Base-by-base conservation (phyloP, 2,113 vertebrate genomes). In the Rhynchomys soricoides region DNA sequence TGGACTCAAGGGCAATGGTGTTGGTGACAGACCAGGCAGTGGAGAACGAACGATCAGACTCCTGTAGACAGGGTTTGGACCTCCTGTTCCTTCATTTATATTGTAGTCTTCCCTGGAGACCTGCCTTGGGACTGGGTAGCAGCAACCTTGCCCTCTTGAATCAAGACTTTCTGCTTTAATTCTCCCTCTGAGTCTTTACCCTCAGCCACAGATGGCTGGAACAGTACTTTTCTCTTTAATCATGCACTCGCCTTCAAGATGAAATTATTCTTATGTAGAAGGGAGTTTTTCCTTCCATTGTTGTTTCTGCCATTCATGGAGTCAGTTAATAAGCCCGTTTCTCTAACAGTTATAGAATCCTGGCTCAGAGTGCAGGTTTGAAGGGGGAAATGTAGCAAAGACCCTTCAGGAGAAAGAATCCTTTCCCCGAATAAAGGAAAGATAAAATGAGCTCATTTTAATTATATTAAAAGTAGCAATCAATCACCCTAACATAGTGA, bases 381-480 rank as follows among this genome's bases (percentile, higher is more conserved):
- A 34, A 90, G 34, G 45, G 78, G 83, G 48, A 29, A 90, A 52
- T 29, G 0, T 57, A 90, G 3, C 52, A 78, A 73, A 82, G 82
- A 64, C 0, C 1, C 89, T 96, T 82, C 77, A 0, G 68, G 86
- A 96, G 2, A 22, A 96, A 64, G 64, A 37, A 43, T 52, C 97
- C 45, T 93, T 97, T 73, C 45, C 90, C 86, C 45, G 16, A 57
- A 34, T 52, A 70, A 90, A 87, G 95, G 24, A 83, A 95, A 96
- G 89, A 86, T 62, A 91, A 97, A 93, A 85, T 82, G 91, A 95
- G 57, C 79, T 91, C 34, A 31, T 40, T 93, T 95, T 86, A 94
- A 94, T 75, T 92, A 57, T 86, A 24, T 73, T 96, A 43, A 10
- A 79, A 64, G 93, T 43, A 52, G 12, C 90, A 52, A 75, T 55